Percentiles rank a stretch among this genome's conserved stretches.
Conservation (phyloP, 2,113 vertebrate species). For the Odontesthes bonariensis region DNA sequence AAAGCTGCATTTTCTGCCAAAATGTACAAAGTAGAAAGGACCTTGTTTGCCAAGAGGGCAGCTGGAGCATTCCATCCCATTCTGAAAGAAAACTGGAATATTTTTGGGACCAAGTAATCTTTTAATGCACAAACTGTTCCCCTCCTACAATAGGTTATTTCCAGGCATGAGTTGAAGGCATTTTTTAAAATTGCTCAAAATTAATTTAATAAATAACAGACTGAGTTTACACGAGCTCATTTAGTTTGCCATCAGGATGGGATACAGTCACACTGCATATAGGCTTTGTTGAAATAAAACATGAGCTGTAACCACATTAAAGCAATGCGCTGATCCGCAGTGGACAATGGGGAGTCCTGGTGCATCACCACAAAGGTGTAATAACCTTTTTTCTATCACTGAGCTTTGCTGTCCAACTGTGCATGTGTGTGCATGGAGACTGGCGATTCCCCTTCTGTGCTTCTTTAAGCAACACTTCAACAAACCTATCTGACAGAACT, state of each 20-base stretch:
- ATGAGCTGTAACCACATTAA: neutral
- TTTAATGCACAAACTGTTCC: no score
- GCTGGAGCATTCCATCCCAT: slow-evolving; percentile 2
- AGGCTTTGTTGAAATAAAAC: no score
- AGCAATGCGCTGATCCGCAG: slow-evolving; percentile 45
- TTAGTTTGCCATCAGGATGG: no score
- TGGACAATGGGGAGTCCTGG: slow-evolving; percentile 34
- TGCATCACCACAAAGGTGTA: slow-evolving; percentile 56
- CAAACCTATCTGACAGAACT: slow-evolving; percentile 50
- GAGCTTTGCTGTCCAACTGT: slow-evolving; percentile 12
- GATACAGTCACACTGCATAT: no score
- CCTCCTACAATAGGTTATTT: no score
- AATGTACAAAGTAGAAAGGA: neutral
- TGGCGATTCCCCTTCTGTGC: slow-evolving; percentile 28
- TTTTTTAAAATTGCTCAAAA: no score
- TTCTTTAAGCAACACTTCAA: slow-evolving; percentile 52
- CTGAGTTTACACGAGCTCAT: no score
- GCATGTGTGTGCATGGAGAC: slow-evolving; percentile 27
- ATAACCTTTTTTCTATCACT: slow-evolving; percentile 54
- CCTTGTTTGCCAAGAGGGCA: neutral
- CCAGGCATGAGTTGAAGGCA: no score
- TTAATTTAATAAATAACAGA: no score
- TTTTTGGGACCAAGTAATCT: no score
- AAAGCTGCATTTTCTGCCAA: no score
- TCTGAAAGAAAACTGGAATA: no score